Evolutionary conservation across 1,140 invertebrate species (phyloP).

Genomic region (Trichonephila clavata): DNA sequence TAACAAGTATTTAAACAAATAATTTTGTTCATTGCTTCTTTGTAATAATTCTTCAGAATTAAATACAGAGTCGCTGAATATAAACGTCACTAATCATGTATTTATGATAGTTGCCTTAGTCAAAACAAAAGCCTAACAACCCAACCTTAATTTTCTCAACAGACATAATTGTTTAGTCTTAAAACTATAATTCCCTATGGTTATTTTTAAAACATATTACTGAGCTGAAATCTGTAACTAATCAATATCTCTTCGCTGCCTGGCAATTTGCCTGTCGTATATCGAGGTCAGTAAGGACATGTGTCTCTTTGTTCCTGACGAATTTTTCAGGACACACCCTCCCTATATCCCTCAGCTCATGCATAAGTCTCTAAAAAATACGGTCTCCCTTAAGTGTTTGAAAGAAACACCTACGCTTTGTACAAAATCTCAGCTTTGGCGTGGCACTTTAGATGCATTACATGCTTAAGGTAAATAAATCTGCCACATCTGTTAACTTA

Average conservation of each 20-base stretch:
- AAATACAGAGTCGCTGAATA: background rate
- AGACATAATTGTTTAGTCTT: background rate
- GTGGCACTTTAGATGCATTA: background rate
- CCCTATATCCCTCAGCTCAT: background rate
- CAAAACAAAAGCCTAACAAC: background rate
- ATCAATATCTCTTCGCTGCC: background rate
- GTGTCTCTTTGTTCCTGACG: background rate
- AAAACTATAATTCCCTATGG: background rate
- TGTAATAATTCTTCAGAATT: background rate
- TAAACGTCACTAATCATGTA: background rate
- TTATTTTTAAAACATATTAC: background rate
- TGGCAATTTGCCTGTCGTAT: background rate
- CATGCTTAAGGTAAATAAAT: constrained; percentile 10
- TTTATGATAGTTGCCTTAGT: background rate
- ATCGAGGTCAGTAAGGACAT: constrained; percentile 11
- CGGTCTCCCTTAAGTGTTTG: background rate
- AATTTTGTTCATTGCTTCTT: background rate
- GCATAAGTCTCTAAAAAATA: background rate
- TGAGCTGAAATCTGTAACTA: background rate
- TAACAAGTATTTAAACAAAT: background rate
- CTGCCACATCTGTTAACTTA: constrained; percentile 22
- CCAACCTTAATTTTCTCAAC: background rate
- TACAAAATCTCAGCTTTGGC: constrained; percentile 1
- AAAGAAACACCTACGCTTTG: background rate
- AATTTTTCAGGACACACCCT: constrained; percentile 14